Percentiles rank a stretch among this genome's conserved stretches.
Evolutionary conservation across 2,888 invertebrate genomes (phyloP).

Genomic region (Acanthacorydalis orientalis): DNA sequence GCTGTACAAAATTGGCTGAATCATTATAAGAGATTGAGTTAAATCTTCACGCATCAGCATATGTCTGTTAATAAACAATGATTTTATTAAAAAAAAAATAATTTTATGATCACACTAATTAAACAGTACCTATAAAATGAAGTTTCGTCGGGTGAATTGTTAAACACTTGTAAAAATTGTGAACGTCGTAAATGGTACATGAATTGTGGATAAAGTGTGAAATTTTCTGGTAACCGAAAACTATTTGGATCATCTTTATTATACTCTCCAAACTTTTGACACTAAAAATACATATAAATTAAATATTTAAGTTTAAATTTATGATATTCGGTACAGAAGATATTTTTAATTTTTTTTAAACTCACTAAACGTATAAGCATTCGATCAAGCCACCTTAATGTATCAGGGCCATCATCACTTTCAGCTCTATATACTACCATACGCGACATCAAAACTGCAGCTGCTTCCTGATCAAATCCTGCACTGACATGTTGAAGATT

Average conservation of each 20-base stretch:
- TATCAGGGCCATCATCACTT: slow-evolving; percentile 90
- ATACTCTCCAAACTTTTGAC: slow-evolving; percentile 99
- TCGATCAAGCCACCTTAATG: slow-evolving; percentile 94
- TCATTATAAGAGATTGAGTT: slow-evolving; percentile 96
- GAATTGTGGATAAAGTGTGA: slow-evolving; percentile 97
- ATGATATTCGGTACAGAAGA: slow-evolving; percentile 4
- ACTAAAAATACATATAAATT: slow-evolving; percentile 37
- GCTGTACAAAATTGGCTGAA: slow-evolving; percentile 96
- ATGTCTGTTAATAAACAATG: slow-evolving; percentile 41
- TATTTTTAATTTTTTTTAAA: slow-evolving; percentile 7
- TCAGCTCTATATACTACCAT: slow-evolving; percentile 94
- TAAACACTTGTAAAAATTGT: slow-evolving; percentile 98
- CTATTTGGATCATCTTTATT: slow-evolving; percentile 94
- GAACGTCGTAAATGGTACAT: slow-evolving; percentile 98
- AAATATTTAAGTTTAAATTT: not conserved
- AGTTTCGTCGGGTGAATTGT: slow-evolving; percentile 99
- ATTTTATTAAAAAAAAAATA: not conserved
- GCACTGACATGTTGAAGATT: slow-evolving; percentile 84
- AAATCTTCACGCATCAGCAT: slow-evolving; percentile 95
- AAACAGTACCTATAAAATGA: slow-evolving; percentile 76
- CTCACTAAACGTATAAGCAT: slow-evolving; percentile 88
- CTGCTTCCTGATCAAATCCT: slow-evolving; percentile 96
- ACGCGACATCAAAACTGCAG: slow-evolving; percentile 92
- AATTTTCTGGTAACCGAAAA: slow-evolving; percentile 90
- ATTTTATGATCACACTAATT: not conserved